These are phyloP conservation scores for Pedetes capensis DNA, from an alignment of 2,113 vertebrate genomes.

Conservation along the genomic window DNA sequence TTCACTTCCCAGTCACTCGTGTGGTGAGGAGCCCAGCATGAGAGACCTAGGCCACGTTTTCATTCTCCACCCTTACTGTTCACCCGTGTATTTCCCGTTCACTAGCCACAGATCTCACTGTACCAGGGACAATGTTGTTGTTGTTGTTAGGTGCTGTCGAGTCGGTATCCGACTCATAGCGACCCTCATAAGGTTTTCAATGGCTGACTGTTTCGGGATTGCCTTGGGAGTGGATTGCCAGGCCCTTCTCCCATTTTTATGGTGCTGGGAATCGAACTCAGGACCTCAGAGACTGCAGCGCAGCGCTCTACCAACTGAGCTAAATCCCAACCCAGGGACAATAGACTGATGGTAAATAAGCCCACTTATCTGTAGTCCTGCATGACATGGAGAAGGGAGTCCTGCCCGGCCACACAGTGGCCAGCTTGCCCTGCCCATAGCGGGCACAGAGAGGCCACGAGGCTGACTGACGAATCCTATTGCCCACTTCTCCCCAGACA, in stretches of 20 bases:
- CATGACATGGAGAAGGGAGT: background rate
- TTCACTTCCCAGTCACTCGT: background rate
- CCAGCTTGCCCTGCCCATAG: background rate
- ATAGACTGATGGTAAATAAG: background rate
- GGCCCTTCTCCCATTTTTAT: too few species aligned
- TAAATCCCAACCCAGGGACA: background rate
- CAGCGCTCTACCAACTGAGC: too few species aligned
- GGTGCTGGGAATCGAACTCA: too few species aligned
- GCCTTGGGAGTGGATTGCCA: too few species aligned
- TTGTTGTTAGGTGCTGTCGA: too few species aligned
- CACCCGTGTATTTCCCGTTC: background rate
- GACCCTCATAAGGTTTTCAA: too few species aligned
- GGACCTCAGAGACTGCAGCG: too few species aligned
- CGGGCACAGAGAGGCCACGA: fast-evolving
- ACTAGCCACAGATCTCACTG: too few species aligned
- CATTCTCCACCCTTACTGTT: background rate
- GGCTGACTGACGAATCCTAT: fast-evolving
- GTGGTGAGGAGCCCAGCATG: background rate
- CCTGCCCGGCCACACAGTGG: background rate
- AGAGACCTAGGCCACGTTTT: background rate
- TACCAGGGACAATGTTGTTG: background rate
- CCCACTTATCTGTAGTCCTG: background rate
- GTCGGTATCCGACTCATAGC: too few species aligned
- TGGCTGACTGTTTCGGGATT: too few species aligned
- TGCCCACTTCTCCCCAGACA: background rate